phyloP scores from a whole-genome alignment of 2,113 vertebrate genomes.

The Myrmecobius fasciatus region DNA sequence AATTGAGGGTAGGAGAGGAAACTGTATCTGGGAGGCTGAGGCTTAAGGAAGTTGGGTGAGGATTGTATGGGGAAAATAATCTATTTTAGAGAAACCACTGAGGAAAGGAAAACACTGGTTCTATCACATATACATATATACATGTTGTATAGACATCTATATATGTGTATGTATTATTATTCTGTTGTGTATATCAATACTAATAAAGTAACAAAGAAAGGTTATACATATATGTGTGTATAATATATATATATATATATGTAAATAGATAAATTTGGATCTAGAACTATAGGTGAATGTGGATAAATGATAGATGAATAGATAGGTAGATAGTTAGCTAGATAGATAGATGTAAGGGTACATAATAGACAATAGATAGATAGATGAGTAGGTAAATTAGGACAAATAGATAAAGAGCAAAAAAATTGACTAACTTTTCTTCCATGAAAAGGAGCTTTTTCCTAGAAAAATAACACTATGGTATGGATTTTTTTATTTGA shows the following conservation, averaged over 20 bases:
- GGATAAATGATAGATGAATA: neutral
- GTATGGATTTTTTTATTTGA: neutral
- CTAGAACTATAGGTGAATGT: too few relatives aligned
- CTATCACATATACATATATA: neutral
- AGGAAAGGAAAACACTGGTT: neutral
- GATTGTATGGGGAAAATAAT: neutral
- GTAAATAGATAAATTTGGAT: slow-evolving; percentile 8
- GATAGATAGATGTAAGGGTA: too few relatives aligned
- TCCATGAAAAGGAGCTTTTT: slow-evolving; percentile 4
- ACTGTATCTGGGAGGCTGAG: neutral
- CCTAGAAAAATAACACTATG: neutral
- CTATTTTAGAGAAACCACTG: neutral
- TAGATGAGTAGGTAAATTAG: too few relatives aligned
- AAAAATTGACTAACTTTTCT: slow-evolving; percentile 52
- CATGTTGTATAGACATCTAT: neutral
- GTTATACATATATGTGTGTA: neutral
- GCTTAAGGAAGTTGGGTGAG: neutral
- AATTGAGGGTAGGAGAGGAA: neutral
- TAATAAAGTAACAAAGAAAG: neutral
- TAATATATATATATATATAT: neutral
- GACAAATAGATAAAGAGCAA: slow-evolving; percentile 17
- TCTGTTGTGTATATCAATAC: neutral
- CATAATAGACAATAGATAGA: too few relatives aligned
- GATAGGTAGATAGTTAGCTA: too few relatives aligned
- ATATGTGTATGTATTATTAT: neutral